Evolutionary conservation across 2,113 vertebrate genomes (phyloP).

Genomic region (Columba livia): DNA sequence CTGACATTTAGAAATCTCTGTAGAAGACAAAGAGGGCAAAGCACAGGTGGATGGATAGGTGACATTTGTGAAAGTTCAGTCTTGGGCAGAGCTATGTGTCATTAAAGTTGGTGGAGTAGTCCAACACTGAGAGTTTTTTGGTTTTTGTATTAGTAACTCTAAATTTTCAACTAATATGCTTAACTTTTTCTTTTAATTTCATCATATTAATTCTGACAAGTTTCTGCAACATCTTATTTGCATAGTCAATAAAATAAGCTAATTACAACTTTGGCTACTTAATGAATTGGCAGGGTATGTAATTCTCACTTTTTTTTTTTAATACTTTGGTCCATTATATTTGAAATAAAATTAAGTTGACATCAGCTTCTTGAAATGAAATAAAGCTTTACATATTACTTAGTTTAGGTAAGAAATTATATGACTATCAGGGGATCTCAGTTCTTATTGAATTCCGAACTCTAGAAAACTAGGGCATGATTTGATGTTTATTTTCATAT

Average conservation of each 20-base stretch:
- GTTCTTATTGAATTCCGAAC: not conserved
- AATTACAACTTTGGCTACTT: not conserved
- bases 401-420: not conserved
- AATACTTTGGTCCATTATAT: not conserved
- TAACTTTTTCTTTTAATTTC: not conserved
- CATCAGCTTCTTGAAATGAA: not conserved
- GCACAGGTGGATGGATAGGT: not conserved
- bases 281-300: not conserved
- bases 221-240: not conserved
- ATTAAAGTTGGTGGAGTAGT: not conserved
- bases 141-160: not conserved
- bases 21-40: not conserved
- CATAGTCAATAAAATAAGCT: not conserved
- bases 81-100: not conserved
- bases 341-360: conserved; percentile 22
- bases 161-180: not conserved
- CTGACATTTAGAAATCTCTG: not conserved
- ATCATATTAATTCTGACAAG: not conserved
- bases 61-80: not conserved
- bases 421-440: not conserved
- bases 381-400: not conserved
- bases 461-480: not conserved
- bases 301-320: not conserved
- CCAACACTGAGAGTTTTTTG: not conserved
- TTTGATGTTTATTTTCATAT: conserved; percentile 6